These are phyloP conservation scores for Chloroclysta siterata DNA, from an alignment of 2,888 invertebrate species.

Conservation along the genomic window DNA sequence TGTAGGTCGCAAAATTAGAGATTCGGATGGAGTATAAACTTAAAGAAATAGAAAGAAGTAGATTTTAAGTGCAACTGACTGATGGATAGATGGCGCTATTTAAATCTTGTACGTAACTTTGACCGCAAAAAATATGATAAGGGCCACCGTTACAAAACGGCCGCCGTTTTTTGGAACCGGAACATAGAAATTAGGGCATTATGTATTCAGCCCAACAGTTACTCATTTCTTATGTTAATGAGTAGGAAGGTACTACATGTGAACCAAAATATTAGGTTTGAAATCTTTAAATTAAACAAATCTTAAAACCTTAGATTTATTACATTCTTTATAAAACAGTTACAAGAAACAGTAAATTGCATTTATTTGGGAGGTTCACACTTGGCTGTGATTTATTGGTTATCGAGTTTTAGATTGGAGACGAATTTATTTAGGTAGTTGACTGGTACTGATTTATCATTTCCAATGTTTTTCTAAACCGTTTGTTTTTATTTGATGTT, in stretches of 20 bases:
- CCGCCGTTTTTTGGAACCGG: background rate
- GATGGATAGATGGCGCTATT: too few species aligned
- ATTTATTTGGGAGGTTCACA: slow-evolving; percentile 35
- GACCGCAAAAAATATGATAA: too few species aligned
- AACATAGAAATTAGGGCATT: slow-evolving; percentile 30
- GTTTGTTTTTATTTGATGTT: too few species aligned
- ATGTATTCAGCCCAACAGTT: slow-evolving; percentile 68
- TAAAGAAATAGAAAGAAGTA: too few species aligned
- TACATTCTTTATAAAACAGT: slow-evolving; percentile 30
- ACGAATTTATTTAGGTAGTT: slow-evolving; percentile 8
- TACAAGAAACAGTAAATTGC: slow-evolving; percentile 39
- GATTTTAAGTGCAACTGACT: too few species aligned
- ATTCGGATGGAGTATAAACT: too few species aligned
- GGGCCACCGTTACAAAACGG: background rate
- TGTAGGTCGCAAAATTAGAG: too few species aligned
- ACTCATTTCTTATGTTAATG: slow-evolving; percentile 64
- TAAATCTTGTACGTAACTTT: too few species aligned
- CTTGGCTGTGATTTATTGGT: slow-evolving; percentile 35
- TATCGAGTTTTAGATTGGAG: slow-evolving; percentile 30
- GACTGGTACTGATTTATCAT: slow-evolving; percentile 13
- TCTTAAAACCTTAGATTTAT: slow-evolving; percentile 34
- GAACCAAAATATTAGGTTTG: slow-evolving; percentile 47
- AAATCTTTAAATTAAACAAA: slow-evolving; percentile 35
- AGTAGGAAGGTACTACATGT: slow-evolving; percentile 30
- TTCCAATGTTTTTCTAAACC: background rate